phyloP scores from a whole-genome alignment of 92 coral and sea anemone species.

The Anthopleura xanthogrammica region DNA sequence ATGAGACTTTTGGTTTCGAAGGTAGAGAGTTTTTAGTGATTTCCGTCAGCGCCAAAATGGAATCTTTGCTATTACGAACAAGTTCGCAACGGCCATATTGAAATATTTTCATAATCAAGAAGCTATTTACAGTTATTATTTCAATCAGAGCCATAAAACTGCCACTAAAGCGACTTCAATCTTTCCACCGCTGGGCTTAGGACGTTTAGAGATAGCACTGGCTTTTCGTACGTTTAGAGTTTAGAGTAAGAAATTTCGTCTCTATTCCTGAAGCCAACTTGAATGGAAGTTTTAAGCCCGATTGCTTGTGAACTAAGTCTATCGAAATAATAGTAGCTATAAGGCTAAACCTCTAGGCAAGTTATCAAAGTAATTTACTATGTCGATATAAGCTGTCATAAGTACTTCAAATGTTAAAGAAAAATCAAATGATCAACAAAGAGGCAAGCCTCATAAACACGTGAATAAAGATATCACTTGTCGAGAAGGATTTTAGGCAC shows the following conservation, averaged over 20 bases:
- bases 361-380: constrained; percentile 7
- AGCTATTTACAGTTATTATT: constrained; percentile 8
- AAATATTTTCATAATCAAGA: neutral
- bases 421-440: constrained; percentile 50
- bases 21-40: neutral
- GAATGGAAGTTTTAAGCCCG: neutral
- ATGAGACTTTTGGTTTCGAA: neutral
- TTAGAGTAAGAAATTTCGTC: neutral
- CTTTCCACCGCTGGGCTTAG: neutral
- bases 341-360: neutral
- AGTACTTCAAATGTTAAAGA: constrained; percentile 13
- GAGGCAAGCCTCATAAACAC: constrained; percentile 43
- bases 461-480: constrained; percentile 74
- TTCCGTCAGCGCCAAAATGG: neutral
- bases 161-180: neutral
- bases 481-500: constrained; percentile 62
- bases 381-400: constrained; percentile 27
- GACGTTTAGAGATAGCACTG: neutral
- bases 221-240: too few relatives aligned
- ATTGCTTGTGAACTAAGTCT: neutral
- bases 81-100: neutral
- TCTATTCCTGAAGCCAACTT: neutral
- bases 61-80: neutral
- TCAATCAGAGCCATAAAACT: constrained; percentile 15
- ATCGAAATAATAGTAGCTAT: neutral